These are phyloP conservation scores for Candoia aspera DNA, from an alignment of 2,113 vertebrate genomes.

Conservation along the genomic window DNA sequence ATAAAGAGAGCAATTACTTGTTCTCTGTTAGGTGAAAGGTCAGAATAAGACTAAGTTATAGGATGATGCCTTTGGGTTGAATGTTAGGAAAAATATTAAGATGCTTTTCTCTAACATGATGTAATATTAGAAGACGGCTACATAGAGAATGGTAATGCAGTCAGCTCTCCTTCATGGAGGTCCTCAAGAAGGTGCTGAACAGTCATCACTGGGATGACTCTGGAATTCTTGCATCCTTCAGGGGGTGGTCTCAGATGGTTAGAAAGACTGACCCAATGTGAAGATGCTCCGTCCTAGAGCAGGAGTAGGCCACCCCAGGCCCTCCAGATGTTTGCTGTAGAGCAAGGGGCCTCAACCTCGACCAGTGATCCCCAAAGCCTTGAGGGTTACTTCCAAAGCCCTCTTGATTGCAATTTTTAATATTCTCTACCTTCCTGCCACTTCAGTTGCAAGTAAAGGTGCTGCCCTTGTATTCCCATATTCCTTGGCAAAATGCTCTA, in stretches of 20 bases:
- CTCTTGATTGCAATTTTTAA: not conserved
- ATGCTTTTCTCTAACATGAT: not conserved
- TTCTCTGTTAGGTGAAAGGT: not conserved
- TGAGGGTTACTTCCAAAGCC: not conserved
- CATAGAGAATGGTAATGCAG: not conserved
- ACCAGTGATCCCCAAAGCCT: not conserved
- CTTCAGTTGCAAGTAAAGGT: not conserved
- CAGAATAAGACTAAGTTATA: not conserved
- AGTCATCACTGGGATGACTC: not conserved
- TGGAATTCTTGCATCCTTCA: not conserved
- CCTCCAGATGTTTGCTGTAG: not conserved
- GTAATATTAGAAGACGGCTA: not conserved
- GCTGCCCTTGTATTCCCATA: not conserved
- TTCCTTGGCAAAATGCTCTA: not conserved
- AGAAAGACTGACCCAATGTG: no score
- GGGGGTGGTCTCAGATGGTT: not conserved
- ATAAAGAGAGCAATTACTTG: not conserved
- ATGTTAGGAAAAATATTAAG: not conserved
- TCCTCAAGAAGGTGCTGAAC: not conserved
- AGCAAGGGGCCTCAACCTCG: not conserved
- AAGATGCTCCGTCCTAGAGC: not conserved
- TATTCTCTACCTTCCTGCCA: not conserved
- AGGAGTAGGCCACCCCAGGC: not conserved
- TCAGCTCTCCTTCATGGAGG: not conserved
- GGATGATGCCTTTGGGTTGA: not conserved